Base-by-base conservation (phyloP, 2,797 vertebrate genomes). In the Parotocinclus haroldoi region DNA sequence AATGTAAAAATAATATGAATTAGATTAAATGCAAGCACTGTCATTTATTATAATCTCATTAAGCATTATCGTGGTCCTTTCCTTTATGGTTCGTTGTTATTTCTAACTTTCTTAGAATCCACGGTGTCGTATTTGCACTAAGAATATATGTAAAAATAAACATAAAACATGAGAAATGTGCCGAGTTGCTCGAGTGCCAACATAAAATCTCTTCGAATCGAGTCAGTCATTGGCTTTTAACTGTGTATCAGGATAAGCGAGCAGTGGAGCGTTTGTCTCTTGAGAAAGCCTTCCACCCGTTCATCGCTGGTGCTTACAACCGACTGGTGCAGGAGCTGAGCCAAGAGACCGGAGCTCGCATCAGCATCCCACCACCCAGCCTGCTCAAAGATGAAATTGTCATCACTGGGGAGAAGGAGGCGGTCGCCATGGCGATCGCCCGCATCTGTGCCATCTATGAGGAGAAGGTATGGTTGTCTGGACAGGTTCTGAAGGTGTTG, bases 391-490 rank as follows among this genome's bases (percentile, higher is more conserved):
- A 88, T 9, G 89, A 92, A 81, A 90, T 91, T 8, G 84, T 90
- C 78, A 91, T 92, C 80, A 92, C 89, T 0, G 88, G 87, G 1
- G 89, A 90, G 81, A 91, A 93, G 76, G 85, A 92, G 60, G 86
- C 91, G 0, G 88, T 91, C 0, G 86, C 90, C 7, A 77, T 90
- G 71, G 87, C 85, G 0, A 78, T 90, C n/a, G 76, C 51, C 71
- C 88, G 82, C 46, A 89, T 92, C 73, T 83, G 86, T 40, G 84
- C 87, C 68, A 89, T 89, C 74, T 92, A 89, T 4, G 88, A 92
- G 4, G 89, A 93, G 62, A 91, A 89, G 85, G 92, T 92, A 71
- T 63, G 63, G 14, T 4, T 9, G 0, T 40, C 52, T 1, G 3
- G 14, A 27, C 8, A 12, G 42, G 42, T 44, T 44, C 9, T n/a